phyloP scores from a whole-genome alignment of 2,888 invertebrate genomes.

The Drosophila cognata region DNA sequence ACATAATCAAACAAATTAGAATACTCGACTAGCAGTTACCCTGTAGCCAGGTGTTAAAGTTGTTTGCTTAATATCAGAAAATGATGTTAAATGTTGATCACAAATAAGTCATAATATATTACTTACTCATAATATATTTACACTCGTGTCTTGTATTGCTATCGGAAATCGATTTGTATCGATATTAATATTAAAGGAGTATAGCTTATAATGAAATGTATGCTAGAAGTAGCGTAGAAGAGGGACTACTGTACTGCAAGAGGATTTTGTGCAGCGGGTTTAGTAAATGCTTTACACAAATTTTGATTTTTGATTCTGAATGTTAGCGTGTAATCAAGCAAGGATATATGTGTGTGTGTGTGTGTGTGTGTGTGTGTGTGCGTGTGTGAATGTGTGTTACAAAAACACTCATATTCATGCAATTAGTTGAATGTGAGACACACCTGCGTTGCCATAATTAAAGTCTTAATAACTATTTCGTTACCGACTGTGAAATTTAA shows the following conservation, averaged over 20 bases:
- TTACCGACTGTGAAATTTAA: not conserved
- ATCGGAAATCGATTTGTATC: not conserved
- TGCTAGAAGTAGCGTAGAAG: not conserved
- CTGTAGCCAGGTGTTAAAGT: not conserved
- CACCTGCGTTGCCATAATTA: constrained; percentile 10
- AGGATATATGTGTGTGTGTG: not conserved
- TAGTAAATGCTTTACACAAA: not conserved
- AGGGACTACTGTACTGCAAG: not conserved
- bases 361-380: not conserved
- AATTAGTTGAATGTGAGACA: not conserved
- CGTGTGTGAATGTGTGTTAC: not conserved
- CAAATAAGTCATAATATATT: not conserved
- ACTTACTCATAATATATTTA: not conserved
- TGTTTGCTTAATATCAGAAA: not conserved
- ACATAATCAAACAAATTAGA: not conserved
- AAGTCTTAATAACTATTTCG: not conserved
- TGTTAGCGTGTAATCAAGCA: not conserved
- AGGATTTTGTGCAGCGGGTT: not conserved
- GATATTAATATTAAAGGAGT: not conserved
- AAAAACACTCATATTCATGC: not conserved
- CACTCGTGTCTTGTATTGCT: no score
- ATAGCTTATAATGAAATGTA: not conserved
- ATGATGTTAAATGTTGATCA: not conserved
- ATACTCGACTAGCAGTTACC: not conserved
- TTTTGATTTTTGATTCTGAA: not conserved